Evolutionary conservation across 1,140 invertebrate species (phyloP), one percentile per base, ranked within the genome.

Genomic region (Trigoniulus corallinus): DNA sequence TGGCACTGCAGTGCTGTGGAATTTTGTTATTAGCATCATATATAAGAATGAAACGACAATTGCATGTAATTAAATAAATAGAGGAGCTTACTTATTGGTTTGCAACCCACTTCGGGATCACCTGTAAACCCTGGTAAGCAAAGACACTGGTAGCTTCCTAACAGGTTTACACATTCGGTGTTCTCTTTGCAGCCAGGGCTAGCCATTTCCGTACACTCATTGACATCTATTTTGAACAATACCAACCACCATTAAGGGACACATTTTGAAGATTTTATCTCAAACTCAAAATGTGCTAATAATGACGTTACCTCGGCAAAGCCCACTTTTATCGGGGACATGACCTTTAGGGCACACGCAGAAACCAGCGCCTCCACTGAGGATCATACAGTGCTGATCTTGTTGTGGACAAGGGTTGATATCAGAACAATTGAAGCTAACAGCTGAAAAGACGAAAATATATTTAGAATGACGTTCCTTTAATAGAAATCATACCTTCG

Each of bases 111-210:
- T 65, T 82, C 83, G 1, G 61, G 57, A 37, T 61, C 53, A 2
- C 61, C 61, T 20, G 61, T 56, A 51, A 59, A 62, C 15, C 61
- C 61, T 20, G 56, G 48, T 1, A 41, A 7, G 47, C 61, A 62
- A n/a, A 57, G 29, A 43, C 61, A 62, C 25, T 62, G 56, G 41
- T 58, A 62, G 22, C 61, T 50, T 2, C 60, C 61, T 10, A 56
- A 58, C 18, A 54, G 41, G 39, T 62, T 62, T 12, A 58, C 47
- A 44, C 61, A 62, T 47, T 71, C 72, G 23, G 83, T 84, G 67
- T 85, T 84, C n/a, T 74, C 73, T 62, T 82, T 77, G 62, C 84
- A 88, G 62, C 85, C 81, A 64, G 86, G 80, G 13, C 82, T 82
- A 56, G 80, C 81, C 56, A 79, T 72, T 57, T 74, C 71, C 58